Evolutionary conservation across 2,113 vertebrate species (phyloP).

Genomic region (Ctenomys sociabilis): DNA sequence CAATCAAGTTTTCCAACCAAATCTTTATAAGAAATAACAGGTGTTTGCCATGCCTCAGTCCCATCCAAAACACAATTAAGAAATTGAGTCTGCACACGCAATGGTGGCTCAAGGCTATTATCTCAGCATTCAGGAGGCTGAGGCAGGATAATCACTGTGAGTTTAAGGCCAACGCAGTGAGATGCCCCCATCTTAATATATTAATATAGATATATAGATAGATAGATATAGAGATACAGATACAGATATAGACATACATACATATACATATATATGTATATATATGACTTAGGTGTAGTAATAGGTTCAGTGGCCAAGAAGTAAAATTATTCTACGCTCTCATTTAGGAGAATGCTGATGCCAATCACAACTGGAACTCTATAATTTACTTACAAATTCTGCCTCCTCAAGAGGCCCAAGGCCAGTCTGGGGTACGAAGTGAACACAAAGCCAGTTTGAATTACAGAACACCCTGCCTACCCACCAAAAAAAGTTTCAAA

Average conservation of each 20-base stretch:
- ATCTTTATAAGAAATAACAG: conserved; percentile 46
- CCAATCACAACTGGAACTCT: neutral
- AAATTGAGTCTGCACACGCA: neutral
- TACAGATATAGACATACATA: no score
- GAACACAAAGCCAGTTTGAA: neutral
- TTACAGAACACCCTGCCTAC: neutral
- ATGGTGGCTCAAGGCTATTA: no score
- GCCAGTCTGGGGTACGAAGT: neutral
- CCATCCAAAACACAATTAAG: conserved; percentile 25
- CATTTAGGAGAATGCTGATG: neutral
- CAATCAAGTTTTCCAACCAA: conserved; percentile 15
- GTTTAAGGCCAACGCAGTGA: no score
- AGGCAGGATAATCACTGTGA: no score
- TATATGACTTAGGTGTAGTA: neutral
- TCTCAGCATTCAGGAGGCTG: no score
- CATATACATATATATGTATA: no score
- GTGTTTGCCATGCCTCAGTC: neutral
- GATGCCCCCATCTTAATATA: no score
- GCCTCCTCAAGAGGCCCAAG: neutral
- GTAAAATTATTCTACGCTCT: neutral
- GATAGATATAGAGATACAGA: no score
- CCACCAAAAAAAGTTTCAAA: neutral
- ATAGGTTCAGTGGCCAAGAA: neutral
- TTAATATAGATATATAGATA: no score
- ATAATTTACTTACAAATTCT: neutral